Evolutionary conservation across 2,888 invertebrate species (phyloP).

Genomic region (Macrosiphum euphorbiae): DNA sequence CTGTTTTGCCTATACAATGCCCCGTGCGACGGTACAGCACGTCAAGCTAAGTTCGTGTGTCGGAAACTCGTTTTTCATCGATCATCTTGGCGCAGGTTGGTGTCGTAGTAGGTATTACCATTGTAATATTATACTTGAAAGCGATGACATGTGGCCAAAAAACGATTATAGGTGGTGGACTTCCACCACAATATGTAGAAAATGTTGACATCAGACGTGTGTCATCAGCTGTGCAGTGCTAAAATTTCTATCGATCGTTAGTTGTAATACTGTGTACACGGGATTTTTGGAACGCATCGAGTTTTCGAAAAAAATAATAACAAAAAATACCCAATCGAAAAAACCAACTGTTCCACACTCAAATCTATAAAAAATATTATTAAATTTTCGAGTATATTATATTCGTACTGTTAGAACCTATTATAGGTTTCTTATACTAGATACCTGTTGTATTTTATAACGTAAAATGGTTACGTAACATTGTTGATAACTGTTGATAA

Average conservation of each 20-base stretch:
- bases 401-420: no score
- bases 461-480: neutral
- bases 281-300: neutral
- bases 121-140: neutral
- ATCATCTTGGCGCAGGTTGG: neutral
- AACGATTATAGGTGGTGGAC: neutral
- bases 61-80: neutral
- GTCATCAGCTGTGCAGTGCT: neutral
- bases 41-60: neutral
- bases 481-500: neutral
- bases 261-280: neutral
- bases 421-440: no score
- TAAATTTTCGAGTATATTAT: neutral
- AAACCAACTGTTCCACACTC: neutral
- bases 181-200: neutral
- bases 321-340: neutral
- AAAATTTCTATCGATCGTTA: neutral
- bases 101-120: neutral
- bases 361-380: neutral
- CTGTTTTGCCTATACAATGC: constrained; percentile 2
- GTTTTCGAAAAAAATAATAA: neutral
- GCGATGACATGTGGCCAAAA: neutral
- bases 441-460: neutral
- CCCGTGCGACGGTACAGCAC: neutral
- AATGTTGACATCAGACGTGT: neutral